A percentile compares a stretch with the other conserved stretches of the same genome.
Conservation (phyloP, 2,888 invertebrate genomes). For the Sinhomidia bicolor region DNA sequence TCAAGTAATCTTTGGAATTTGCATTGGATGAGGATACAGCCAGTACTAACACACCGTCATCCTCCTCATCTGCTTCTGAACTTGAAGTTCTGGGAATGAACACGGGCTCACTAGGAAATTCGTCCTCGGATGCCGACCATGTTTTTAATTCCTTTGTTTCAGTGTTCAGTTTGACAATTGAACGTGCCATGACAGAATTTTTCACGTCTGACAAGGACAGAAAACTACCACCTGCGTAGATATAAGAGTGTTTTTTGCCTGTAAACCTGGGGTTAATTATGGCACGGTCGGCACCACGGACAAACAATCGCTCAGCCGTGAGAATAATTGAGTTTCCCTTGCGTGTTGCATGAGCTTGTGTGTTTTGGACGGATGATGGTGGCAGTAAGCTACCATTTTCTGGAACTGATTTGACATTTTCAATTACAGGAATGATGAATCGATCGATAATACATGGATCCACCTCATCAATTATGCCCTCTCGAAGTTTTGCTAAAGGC, state of each 20-base stretch:
- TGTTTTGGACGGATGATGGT: neutral
- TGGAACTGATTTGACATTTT: conserved; percentile 70
- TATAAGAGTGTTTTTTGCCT: conserved; percentile 82
- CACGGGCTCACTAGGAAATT: conserved; percentile 82
- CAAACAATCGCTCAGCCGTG: conserved; percentile 78
- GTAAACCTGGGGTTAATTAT: conserved; percentile 82
- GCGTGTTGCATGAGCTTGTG: conserved; percentile 81
- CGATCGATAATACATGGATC: conserved; percentile 73
- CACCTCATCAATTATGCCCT: conserved; percentile 68
- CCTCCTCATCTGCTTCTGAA: conserved; percentile 81
- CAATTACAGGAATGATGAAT: conserved; percentile 75
- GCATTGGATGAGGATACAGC: conserved; percentile 80
- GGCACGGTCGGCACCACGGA: conserved; percentile 82
- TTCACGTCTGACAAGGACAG: conserved; percentile 78
- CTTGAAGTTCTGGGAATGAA: conserved; percentile 82
- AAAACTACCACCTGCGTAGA: conserved; percentile 82
- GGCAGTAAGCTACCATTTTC: conserved; percentile 70
- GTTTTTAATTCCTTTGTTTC: conserved; percentile 62
- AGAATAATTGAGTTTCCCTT: conserved; percentile 81
- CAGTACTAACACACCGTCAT: conserved; percentile 82
- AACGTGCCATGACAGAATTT: conserved; percentile 78
- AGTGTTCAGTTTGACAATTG: conserved; percentile 73
- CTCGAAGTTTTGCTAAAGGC: conserved; percentile 59
- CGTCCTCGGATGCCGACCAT: conserved; percentile 63
- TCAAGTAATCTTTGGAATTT: conserved; percentile 80